Base-by-base conservation (phyloP, 2,888 invertebrate species). In the Muscina levida region DNA sequence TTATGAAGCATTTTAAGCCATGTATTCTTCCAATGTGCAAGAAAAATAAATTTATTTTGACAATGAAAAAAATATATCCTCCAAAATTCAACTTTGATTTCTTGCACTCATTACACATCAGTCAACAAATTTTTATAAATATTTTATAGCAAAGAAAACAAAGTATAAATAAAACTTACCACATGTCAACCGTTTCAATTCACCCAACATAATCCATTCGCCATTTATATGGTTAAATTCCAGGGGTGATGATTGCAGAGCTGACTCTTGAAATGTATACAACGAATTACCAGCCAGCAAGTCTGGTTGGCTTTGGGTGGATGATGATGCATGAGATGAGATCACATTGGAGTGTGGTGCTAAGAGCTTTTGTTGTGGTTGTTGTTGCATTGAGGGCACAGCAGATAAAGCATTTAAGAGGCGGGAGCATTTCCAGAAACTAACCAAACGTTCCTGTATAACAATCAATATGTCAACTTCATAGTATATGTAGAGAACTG, bases 401-500 rank as follows among this genome's bases (percentile, higher is more conserved):
- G 37, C 24, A 11, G 85, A 85, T 11, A 90, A 75, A 4, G 89
- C 85, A 73, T 86, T 86, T 10, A 89, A 84, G 0, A 90, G 68
- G 72, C 87, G 88, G 1, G 87, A 87, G 73, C 85, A 88, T 77
- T 90, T 90, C 90, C 90, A 90, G 77, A 89, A 90, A 17, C 87
- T 87, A 1, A 90, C 81, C 48, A 85, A 68, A 17, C 79, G 83
- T 66, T 90, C 89, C 74, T 90, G 90, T 44, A 90, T 83, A 6
- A 88, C 87, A 53, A 90, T 87, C 0, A 90, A 85, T 66, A 89
- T 85, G 48, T 90, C 90, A 53, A 87, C 76, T 72, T 89, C 89
- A 65, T 87, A 89, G 72, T 86, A 90, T 31, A 89, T 86, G 51
- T 89, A 86, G 3, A 89, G 74, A 13, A 90, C 88, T 22, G 70